Base-by-base conservation (phyloP, 2,113 vertebrate species). In the Embiotoca jacksoni region DNA sequence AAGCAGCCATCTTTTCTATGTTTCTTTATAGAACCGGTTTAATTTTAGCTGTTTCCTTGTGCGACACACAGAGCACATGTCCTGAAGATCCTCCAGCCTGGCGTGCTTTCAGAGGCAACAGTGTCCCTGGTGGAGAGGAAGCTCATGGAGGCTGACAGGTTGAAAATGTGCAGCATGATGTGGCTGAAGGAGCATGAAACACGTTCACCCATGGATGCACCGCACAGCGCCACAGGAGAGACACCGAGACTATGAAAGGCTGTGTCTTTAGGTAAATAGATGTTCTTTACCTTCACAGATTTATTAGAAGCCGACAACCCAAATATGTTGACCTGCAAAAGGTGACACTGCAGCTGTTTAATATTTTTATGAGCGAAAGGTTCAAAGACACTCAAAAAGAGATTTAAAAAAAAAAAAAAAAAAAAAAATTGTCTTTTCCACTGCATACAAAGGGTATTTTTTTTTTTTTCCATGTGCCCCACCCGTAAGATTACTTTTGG, bases 171-270 rank as follows among this genome's bases (percentile, higher is more conserved):
- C 80, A 15, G 75, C 81, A 92, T 93, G 91, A 93, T 91, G 91
- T 90, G 91, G 91, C 89, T 86, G 91, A 88, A 88, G 75, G 84
- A 93, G 92, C 92, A 91, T 93, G 90, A 93, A 93, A 93, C 90
- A 88, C 81, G 82, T 74, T 89, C 87, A 82, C 77, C 84, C 87
- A 88, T 71, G 81, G 77, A 87, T 87, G 86, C 68, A 11, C 55
- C 61, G 60, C 77, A 62, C 59, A 2, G 68, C 4, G 60, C 85
- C 90, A 81, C 81, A 23, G 75, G 86, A 91, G 87, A 86, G 49
- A 39, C 39, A 0, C 7, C 9, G 64, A 75, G 62, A 89, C 61
- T 79, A 79, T 88, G 66, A 83, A 82, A 81, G 35, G 46, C 41
- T 36, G 15, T 39, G 53, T 61, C 74, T 86, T 44, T 3, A 3